Evolutionary conservation across 2,113 vertebrate species (phyloP).

Genomic region (Ammodytes dubius): DNA sequence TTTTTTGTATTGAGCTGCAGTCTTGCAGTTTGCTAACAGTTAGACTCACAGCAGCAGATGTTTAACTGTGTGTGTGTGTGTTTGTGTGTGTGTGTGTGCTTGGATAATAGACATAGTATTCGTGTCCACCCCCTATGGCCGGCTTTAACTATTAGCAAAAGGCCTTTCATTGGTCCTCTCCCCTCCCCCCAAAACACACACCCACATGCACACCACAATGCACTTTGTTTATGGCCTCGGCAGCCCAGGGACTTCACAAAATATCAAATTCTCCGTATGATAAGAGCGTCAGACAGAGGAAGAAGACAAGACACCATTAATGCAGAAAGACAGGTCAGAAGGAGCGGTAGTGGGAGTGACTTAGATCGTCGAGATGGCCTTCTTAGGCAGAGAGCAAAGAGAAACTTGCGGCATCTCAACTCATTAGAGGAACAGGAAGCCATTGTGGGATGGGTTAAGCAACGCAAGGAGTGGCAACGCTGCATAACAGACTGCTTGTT

Average conservation of each 20-base stretch:
- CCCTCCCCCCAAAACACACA: conserved; percentile 44
- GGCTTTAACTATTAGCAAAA: conserved; percentile 49
- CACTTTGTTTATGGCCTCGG: neutral
- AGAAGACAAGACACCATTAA: neutral
- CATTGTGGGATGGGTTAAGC: conserved; percentile 28
- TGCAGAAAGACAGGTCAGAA: neutral
- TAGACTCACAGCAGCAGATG: conserved; percentile 50
- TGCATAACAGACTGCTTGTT: conserved; percentile 27
- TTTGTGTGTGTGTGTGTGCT: conserved; percentile 28
- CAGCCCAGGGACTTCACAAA: neutral
- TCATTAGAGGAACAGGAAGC: conserved; percentile 59
- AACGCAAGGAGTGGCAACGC: conserved; percentile 45
- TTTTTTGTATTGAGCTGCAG: conserved; percentile 68
- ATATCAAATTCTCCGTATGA: neutral
- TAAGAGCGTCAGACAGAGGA: conserved; percentile 2
- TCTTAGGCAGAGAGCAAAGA: conserved; percentile 8
- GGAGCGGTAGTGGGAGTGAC: neutral
- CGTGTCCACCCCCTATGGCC: conserved; percentile 50
- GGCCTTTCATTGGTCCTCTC: conserved; percentile 47
- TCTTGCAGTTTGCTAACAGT: conserved; percentile 34
- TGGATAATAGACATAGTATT: conserved; percentile 44
- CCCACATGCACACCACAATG: conserved; percentile 20
- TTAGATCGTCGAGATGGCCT: conserved; percentile 9
- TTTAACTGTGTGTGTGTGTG: conserved; percentile 32
- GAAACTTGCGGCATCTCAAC: conserved; percentile 45